Percentiles rank a stretch among this genome's conserved stretches.
These are phyloP conservation scores for Drosophila pseudotalamancana DNA, from an alignment of 2,888 invertebrate species.

Conservation along the genomic window DNA sequence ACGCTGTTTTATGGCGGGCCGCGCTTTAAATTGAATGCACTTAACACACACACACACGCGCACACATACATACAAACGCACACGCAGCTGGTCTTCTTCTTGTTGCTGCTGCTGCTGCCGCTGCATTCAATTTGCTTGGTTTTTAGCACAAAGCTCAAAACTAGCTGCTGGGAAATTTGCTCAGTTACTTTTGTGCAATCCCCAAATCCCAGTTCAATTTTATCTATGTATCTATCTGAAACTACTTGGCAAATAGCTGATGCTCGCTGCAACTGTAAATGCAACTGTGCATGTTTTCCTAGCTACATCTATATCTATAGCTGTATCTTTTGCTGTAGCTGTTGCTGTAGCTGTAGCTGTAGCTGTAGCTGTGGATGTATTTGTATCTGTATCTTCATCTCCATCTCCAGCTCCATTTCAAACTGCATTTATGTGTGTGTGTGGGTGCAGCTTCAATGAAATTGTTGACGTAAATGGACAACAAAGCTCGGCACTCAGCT, in stretches of 20 bases:
- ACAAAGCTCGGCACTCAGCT: slow-evolving; percentile 73
- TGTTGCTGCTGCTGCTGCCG: slow-evolving; percentile 29
- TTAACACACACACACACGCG: slow-evolving; percentile 40
- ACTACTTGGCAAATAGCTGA: slow-evolving; percentile 69
- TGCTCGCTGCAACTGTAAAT: slow-evolving; percentile 8
- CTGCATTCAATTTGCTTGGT: slow-evolving; percentile 71
- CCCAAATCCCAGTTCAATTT: slow-evolving; percentile 80
- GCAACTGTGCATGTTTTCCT: neutral
- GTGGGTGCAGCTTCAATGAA: slow-evolving; percentile 59
- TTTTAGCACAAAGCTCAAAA: slow-evolving; percentile 56
- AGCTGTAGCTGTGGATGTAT: neutral
- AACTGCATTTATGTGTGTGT: too few relatives aligned
- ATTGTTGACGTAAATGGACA: slow-evolving; percentile 77
- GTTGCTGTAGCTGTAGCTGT: neutral
- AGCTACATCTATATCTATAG: neutral
- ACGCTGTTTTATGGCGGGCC: slow-evolving; percentile 40
- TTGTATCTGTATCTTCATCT: too few relatives aligned
- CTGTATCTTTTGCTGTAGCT: neutral
- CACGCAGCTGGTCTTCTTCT: slow-evolving; percentile 6
- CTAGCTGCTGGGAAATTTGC: slow-evolving; percentile 78
- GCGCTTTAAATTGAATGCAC: slow-evolving; percentile 59
- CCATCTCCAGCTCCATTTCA: too few relatives aligned
- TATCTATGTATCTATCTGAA: slow-evolving; percentile 78
- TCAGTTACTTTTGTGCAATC: slow-evolving; percentile 79
- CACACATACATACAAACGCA: slow-evolving; percentile 3